phyloP scores from a whole-genome alignment of 2,113 vertebrate genomes.

The Odobenus rosmarus region DNA sequence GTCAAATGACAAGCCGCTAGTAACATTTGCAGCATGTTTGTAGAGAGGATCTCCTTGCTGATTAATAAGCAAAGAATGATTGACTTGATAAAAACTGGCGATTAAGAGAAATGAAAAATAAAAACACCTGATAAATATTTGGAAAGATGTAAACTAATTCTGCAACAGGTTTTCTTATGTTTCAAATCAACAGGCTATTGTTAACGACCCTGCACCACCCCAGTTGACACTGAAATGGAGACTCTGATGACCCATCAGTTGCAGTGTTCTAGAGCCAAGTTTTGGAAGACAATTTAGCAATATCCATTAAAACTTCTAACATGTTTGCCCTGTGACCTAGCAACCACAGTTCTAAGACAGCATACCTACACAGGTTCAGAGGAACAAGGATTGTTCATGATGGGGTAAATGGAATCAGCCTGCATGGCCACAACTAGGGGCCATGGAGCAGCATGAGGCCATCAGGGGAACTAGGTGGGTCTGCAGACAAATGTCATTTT shows the following conservation, averaged over 20 bases:
- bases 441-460: not conserved
- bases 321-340: not conserved
- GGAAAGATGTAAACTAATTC: not conserved
- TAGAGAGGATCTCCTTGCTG: too few species aligned
- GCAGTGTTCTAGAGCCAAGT: not conserved
- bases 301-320: too few species aligned
- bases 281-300: not conserved
- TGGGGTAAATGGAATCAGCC: too few species aligned
- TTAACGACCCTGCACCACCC: fast-evolving
- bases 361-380: not conserved
- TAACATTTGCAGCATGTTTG: fast-evolving
- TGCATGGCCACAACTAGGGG: too few species aligned
- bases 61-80: not conserved
- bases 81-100: not conserved
- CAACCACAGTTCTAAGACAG: not conserved
- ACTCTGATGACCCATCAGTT: not conserved
- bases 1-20: not conserved
- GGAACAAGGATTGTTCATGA: too few species aligned
- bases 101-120: not conserved
- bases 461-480: fast-evolving
- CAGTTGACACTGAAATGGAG: not conserved
- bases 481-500: not conserved
- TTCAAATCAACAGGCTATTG: fast-evolving
- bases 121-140: not conserved
- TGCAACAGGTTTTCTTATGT: not conserved